Conservation (phyloP, 2,797 vertebrate species). For the Pantherophis alleghaniensis region DNA sequence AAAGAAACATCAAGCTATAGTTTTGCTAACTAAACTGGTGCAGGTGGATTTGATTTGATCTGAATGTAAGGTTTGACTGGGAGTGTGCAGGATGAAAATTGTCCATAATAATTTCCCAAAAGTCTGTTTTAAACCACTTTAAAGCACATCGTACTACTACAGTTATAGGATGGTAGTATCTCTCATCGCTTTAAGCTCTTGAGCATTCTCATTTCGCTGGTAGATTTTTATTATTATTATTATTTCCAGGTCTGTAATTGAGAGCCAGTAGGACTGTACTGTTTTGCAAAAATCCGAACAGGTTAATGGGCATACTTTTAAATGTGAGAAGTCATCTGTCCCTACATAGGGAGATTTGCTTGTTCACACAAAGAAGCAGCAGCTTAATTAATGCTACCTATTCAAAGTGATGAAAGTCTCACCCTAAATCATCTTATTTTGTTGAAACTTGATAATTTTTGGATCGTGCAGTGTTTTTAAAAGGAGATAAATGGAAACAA, state of each 20-base stretch:
- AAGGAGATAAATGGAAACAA: conserved; percentile 13
- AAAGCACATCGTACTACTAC: not conserved
- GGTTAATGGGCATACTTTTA: not conserved
- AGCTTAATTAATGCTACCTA: conserved; percentile 4
- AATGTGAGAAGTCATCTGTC: not conserved
- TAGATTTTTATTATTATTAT: not conserved
- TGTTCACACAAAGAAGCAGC: not conserved
- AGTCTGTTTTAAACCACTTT: not conserved
- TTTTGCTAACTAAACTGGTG: not conserved
- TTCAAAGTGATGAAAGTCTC: not conserved
- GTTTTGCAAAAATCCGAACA: not conserved
- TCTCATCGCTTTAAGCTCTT: not conserved
- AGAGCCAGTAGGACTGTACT: not conserved
- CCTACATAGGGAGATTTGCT: not conserved
- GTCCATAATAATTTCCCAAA: not conserved
- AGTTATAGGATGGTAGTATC: not conserved
- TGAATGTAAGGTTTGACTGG: not conserved
- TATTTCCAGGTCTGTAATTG: not conserved
- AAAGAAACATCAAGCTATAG: not conserved
- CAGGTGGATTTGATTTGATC: not conserved
- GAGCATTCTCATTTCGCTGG: not conserved
- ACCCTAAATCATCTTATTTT: not conserved
- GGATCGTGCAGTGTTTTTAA: conserved; percentile 10
- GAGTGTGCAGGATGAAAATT: not conserved
- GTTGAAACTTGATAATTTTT: conserved; percentile 2